Evolutionary conservation across 2,888 invertebrate species (phyloP).

Genomic region (Volucella zonaria): DNA sequence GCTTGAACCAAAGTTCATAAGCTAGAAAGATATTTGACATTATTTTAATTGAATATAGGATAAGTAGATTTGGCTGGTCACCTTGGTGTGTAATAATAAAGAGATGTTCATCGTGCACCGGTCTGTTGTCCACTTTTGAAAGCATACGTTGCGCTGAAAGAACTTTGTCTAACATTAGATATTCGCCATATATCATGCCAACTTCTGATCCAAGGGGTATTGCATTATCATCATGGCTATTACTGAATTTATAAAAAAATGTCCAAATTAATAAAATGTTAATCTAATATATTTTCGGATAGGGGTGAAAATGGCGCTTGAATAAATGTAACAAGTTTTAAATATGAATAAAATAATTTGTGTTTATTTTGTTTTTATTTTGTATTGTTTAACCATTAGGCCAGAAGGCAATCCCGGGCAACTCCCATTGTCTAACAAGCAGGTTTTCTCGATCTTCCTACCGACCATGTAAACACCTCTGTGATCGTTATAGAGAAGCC

Average conservation of each 20-base stretch:
- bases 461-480: no score
- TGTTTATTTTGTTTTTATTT: no score
- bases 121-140: constrained; percentile 87
- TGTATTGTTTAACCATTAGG: no score
- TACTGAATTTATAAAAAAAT: constrained; percentile 52
- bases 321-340: no score
- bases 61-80: constrained; percentile 79
- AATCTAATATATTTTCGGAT: not conserved
- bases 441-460: no score
- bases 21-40: constrained; percentile 84
- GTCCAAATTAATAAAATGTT: not conserved
- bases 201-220: constrained; percentile 86
- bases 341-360: no score
- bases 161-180: constrained; percentile 94
- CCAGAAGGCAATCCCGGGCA: no score
- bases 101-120: constrained; percentile 97
- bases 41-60: not conserved
- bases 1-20: constrained; percentile 99
- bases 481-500: no score
- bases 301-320: no score
- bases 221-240: constrained; percentile 78
- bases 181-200: constrained; percentile 95
- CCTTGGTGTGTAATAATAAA: constrained; percentile 99
- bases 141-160: constrained; percentile 91
- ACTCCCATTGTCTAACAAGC: no score